Base-by-base conservation (phyloP, 2,888 invertebrate species). In the Lasioglossum figueresi region DNA sequence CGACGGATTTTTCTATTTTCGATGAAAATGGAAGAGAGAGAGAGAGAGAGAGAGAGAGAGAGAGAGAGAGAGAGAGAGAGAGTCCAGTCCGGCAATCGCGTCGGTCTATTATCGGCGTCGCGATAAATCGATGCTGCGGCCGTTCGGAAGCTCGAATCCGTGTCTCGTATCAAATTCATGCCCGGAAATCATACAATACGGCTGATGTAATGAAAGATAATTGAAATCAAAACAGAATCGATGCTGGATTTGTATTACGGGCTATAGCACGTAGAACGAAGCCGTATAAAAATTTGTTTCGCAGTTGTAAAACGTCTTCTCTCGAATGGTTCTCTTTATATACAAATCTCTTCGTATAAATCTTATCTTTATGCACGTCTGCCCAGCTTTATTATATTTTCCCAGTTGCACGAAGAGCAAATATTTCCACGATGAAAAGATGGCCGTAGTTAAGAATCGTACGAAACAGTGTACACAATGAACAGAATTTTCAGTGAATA, bases 171-270 rank as follows among this genome's bases (percentile, higher is more conserved):
- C 83, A 40, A 74, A 83, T 83, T 82, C 73, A 31, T 70, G 70
- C 52, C 73, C 84, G 83, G 84, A 83, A 83, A 83, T 84, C 83
- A 59, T 70, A 78, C 83, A 77, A 84, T 78, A 77, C 72, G 66
- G 76, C 27, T 23, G 59, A 63, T 63, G 48, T 84, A 84, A 84
- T 84, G 83, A 83, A 84, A 78, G 83, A 84, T 84, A 84, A 84
- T 84, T 84, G 78, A 84, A 83, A 84, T 83, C 70, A 78, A 83
- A 84, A 83, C 59, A 43, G 77, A 70, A 83, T 77, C 83, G 77
- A 84, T 70, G 45, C 19, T n/a, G 16, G 70, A 71, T 59, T 70
- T 83, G 59, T 52, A 40, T 73, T 27, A 71, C 19, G 68, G 31
- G 45, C 63, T 31, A 6, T 27, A 16, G 5, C 16, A 4, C 68